Evolutionary conservation across 2,888 invertebrate genomes (phyloP), one percentile per base, ranked within the genome.

Genomic region (Drosophila nigritarsus): DNA sequence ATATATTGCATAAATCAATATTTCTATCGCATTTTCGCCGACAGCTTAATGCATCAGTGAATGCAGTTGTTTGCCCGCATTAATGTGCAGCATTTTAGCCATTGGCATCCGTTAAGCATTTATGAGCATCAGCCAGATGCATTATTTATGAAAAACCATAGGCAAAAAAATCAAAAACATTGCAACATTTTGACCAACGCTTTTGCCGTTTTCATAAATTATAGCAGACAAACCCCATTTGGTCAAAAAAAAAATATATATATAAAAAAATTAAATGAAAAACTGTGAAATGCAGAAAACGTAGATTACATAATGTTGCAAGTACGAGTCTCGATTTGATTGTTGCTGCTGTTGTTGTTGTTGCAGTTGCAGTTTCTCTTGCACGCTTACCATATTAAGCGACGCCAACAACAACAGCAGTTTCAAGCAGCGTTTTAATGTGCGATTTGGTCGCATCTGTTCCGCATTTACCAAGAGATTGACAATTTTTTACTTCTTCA

Each of bases 391-490:
- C 83, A 70, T 75, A 88, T 88, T 73, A 72, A 87, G 83, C 55
- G 54, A 53, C 48, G 34, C 34, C 13, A 49, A 79, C 76, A 82
- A 73, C 49, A 6, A 18, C 48, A 54, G 27, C 69, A 67, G 75
- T 75, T 78, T 82, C 85, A 81, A 61, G 66, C 75, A 40, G 65
- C 76, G 77, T 76, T 56, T 62, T 75, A 56, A 65, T 69, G 64
- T 67, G 53, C 67, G 73, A 77, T 65, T 86, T 67, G 70, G 78
- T 71, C 70, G 70, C 73, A 67, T 65, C 64, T 82, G 85, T 85
- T 87, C 87, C 89, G 87, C 84, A 83, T 89, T 78, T 78, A 73
- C 69, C 55, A 45, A 59, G 45, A 64, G 64, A 70, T 69, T 80
- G 83, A 80, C 78, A 78, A 70, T 89, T 79, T 79, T 76, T 73